phyloP scores from a whole-genome alignment of 2,797 vertebrate genomes.

The Apodemus agrarius region DNA sequence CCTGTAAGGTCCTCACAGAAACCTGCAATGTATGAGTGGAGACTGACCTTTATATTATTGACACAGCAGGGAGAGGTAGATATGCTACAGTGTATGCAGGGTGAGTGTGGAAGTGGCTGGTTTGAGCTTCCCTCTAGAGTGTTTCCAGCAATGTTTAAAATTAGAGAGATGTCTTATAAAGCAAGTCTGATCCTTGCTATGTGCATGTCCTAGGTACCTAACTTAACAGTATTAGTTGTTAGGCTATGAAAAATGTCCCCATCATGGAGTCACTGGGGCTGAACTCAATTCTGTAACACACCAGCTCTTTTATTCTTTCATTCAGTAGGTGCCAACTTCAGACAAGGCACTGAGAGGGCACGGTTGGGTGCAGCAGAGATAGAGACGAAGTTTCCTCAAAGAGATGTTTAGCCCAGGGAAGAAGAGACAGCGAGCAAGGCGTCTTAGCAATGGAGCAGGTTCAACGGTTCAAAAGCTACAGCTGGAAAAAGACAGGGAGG shows the following conservation, averaged over 20 bases:
- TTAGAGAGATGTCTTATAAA: not conserved
- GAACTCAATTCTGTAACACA: not conserved
- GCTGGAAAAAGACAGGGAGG: fast-evolving
- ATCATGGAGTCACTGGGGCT: not conserved
- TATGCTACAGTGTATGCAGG: fast-evolving
- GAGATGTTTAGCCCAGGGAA: too few species aligned
- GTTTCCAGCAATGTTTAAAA: not conserved
- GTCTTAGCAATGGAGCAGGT: not conserved
- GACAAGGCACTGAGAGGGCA: fast-evolving
- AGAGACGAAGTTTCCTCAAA: not conserved
- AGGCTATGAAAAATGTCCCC: fast-evolving
- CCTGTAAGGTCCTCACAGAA: not conserved
- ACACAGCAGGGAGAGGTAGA: not conserved
- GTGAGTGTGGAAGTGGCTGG: too few species aligned
- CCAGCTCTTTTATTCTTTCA: not conserved
- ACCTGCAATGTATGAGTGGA: not conserved
- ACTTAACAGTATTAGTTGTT: fast-evolving
- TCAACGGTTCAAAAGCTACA: not conserved
- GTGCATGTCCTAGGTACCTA: not conserved
- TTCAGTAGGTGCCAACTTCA: not conserved
- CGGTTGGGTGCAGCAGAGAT: not conserved
- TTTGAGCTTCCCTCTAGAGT: not conserved
- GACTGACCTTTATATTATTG: not conserved
- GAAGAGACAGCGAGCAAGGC: not conserved
- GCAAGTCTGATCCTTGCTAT: fast-evolving